Conservation (phyloP, 1,140 invertebrate genomes). For the Bombus waltoni region DNA sequence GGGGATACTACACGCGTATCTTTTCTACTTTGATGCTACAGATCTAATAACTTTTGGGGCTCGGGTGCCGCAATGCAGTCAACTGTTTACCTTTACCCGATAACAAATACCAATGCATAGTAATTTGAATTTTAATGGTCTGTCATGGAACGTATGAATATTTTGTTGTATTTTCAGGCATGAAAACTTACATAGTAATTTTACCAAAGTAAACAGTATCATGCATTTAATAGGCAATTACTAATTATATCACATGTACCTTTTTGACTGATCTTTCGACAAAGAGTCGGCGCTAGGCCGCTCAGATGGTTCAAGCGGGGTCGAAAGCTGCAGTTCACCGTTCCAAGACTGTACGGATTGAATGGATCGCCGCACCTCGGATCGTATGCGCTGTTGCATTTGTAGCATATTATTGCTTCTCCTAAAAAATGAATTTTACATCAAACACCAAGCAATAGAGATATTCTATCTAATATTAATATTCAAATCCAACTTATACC, state of each 20-base stretch:
- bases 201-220: neutral
- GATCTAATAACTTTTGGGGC: constrained; percentile 4
- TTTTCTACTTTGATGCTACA: neutral
- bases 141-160: neutral
- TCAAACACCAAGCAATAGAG: neutral
- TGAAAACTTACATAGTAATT: neutral
- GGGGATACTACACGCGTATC: neutral
- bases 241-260: constrained; percentile 77
- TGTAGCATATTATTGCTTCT: constrained; percentile 87
- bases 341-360: constrained; percentile 90
- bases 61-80: constrained; percentile 57
- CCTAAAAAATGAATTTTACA: constrained; percentile 76
- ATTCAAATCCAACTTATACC: neutral
- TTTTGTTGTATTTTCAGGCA: neutral
- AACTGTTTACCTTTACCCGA: neutral
- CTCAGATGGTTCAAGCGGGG: constrained; percentile 88
- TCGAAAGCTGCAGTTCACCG: constrained; percentile 91
- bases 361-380: constrained; percentile 93
- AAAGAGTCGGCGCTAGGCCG: constrained; percentile 86
- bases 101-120: neutral
- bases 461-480: neutral
- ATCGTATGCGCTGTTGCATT: constrained; percentile 93
- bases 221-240: neutral
- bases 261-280: constrained; percentile 90
- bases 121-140: neutral